Evolutionary conservation across 2,888 invertebrate species (phyloP), one percentile per base, ranked within the genome.

Genomic region (Lamellibrachia columna): DNA sequence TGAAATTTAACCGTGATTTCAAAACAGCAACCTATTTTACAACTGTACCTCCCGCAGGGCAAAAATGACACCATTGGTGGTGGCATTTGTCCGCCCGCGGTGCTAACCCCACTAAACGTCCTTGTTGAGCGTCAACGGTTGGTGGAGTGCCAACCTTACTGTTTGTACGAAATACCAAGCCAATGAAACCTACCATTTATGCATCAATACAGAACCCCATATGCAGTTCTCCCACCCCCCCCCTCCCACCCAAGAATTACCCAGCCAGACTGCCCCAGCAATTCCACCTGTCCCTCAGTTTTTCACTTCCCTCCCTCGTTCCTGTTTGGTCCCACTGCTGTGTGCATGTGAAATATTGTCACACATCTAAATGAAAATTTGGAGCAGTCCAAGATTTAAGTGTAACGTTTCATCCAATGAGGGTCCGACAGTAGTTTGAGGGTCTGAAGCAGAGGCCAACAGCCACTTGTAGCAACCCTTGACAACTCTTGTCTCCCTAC

Each of bases 181-280:
- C 75, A 75, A 75, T 75, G 75, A 75, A 75, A 75, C 75, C 75
- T 75, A 75, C 75, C 75, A 75, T 75, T 75, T 75, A 75, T 75
- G 75, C 75, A 75, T 75, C 75, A 22, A 75, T 75, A 75, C 75
- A 75, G 75, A 40, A 40, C 22, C 75, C 75, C n/a, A 22, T 75
- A 75, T 75, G 75, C 22, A 22, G 15, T 75, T 75, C 75, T 6
- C 75, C 75, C 75, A 22, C 75, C 60, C 60, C 60, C 60, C 22
- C 60, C 60, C 60, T 9, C 60, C 60, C 60, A 15, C 60, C 60
- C 60, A 55, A 55, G 55, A 55, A 55, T 55, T 55, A 55, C 9
- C 55, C 55, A 55, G 55, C 55, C 3, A 55, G 55, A 55, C 55
- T 40, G 40, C 40, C 40, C 40, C 40, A 40, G 40, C 40, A 40